Evolutionary conservation across 2,797 vertebrate species (phyloP), one percentile per base, ranked within the genome.

Genomic region (Thamnophis elegans): DNA sequence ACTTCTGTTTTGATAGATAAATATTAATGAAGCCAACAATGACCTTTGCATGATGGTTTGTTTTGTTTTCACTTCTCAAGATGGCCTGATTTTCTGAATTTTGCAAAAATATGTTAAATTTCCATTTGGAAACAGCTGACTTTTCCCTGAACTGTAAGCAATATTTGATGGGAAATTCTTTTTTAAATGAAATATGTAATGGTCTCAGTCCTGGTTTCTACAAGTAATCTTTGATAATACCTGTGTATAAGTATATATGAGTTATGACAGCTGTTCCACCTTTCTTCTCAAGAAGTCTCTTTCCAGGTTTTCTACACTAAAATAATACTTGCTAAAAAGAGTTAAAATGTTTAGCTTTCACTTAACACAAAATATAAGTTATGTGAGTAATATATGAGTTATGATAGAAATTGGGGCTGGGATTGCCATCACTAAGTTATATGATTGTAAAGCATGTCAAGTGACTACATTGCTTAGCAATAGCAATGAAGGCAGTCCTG

Each of bases 221-320:
- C 32, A 78, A 32, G 32, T 25, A 82, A 25, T 47, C 36, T 47
- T 82, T 42, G 32, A 36, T 73, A 73, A 36, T 73, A 14, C 5
- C 62, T 36, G 7, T 73, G n/a, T 68, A 36, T n/a, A n/a, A 26
- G 59, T 62, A 62, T 65, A 65, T 73, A 9, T 20, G 7, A 73
- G 32, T 73, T 73, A 36, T 73, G 32, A 36, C 32, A 36, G 97
- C 0, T 95, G 91, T 85, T 99, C 99, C 99, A 99, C 99, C 96
- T 99, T 99, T 91, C 99, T 98, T 94, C 99, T 97, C 94, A 99
- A 97, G 97, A 99, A 99, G 95, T 99, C 99, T 59, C 98, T 97
- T 96, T 99, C 99, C 97, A 99, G 96, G 94, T 99, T 99, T 97
- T 99, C 98, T 94, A 98, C 98, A 97, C 99, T 99, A 97, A 99